Evolutionary conservation across 2,797 vertebrate species (phyloP).

Genomic region (Pteronotus mesoamericanus): DNA sequence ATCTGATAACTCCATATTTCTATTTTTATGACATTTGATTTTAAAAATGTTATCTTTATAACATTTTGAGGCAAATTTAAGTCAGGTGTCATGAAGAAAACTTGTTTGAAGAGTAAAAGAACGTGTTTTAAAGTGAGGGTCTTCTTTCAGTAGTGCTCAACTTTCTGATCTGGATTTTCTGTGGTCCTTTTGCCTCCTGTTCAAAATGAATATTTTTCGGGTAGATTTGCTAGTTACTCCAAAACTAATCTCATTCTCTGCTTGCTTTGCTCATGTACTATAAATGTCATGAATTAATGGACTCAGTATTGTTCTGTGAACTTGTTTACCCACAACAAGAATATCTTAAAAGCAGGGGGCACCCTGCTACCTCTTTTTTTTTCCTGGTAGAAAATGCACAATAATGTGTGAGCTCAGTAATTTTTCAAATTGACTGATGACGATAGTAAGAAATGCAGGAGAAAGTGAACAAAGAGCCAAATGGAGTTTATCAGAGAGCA

Average conservation of each 20-base stretch:
- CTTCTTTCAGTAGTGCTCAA: neutral
- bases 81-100: neutral
- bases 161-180: neutral
- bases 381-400: neutral
- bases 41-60: neutral
- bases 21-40: neutral
- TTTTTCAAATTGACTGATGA: neutral
- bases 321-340: neutral
- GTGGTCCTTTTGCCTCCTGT: neutral
- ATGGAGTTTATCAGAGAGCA: neutral
- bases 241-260: neutral
- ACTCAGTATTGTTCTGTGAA: neutral
- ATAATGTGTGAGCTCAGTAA: neutral
- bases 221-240: neutral
- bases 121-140: neutral
- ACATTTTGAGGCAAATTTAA: neutral
- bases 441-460: neutral
- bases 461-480: neutral
- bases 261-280: neutral
- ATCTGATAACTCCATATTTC: neutral
- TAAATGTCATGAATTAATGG: neutral
- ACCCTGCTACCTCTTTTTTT: neutral
- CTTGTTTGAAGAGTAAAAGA: neutral
- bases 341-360: neutral
- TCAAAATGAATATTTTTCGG: neutral